Conservation (phyloP, 2,888 invertebrate species). For the Syrphus vitripennis region DNA sequence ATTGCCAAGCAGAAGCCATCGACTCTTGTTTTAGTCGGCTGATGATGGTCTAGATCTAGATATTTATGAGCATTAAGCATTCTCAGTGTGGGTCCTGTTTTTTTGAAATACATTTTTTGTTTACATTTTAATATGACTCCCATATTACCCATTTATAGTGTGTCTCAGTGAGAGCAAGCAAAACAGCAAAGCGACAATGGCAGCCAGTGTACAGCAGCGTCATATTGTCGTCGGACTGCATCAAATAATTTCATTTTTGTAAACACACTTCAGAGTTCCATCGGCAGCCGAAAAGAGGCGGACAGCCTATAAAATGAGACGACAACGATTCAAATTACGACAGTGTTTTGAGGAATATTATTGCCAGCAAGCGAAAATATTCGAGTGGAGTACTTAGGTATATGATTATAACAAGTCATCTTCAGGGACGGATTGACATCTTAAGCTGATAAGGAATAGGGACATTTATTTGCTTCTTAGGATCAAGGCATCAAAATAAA, state of each 20-base stretch:
- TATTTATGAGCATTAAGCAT: conserved; percentile 62
- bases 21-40: conserved; percentile 37
- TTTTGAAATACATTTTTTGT: conserved; percentile 59
- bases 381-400: conserved; percentile 24
- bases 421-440: background rate
- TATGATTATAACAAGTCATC: background rate
- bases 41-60: conserved; percentile 29
- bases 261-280: conserved; percentile 58
- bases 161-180: conserved; percentile 7
- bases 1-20: conserved; percentile 11
- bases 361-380: conserved; percentile 35
- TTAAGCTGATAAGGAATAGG: too few species aligned
- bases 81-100: conserved; percentile 67
- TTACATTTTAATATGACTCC: conserved; percentile 65
- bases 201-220: conserved; percentile 25
- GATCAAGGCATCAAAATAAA: too few species aligned
- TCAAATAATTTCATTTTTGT: conserved; percentile 66
- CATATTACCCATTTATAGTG: conserved; percentile 56
- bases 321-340: conserved; percentile 63
- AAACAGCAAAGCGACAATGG: background rate
- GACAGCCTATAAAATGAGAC: conserved; percentile 49
- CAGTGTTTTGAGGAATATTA: conserved; percentile 45
- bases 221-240: conserved; percentile 67
- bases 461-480: too few species aligned
- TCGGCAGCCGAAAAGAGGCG: conserved; percentile 48